Base-by-base conservation (phyloP, 2,888 invertebrate species). In the Zygaena filipendulae region DNA sequence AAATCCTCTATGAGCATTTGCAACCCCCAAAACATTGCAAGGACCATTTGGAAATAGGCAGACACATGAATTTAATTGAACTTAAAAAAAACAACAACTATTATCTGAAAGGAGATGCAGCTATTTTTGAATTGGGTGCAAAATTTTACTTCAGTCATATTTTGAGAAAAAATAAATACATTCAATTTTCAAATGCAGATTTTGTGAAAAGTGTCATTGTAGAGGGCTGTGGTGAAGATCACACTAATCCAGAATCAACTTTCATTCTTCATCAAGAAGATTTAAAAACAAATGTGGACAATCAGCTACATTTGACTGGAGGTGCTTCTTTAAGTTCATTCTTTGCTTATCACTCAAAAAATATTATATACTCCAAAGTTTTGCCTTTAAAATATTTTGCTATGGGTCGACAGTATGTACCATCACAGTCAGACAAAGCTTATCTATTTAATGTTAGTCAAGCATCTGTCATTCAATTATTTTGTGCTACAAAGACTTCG, bases 151-250 rank as follows among this genome's bases (percentile, higher is more conserved):
- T 84, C 32, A 72, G 58, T 28, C 52, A 66, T 3, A 42, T 62
- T 7, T 46, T 81, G 8, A 61, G 70, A 11, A 59, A 80, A 1
- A 58, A 66, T 7, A 66, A 81, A n/a, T 89, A 84, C 50, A 54
- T 81, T 0, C 85, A 86, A 47, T 85, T 89, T 45, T 85, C 87
- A 1, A 91, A 91, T 58, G 82, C 91, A 1, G 92, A 93, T 66
- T 92, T 93, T 67, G 82, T 84, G 3, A 85, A 88, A 30, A 89
- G 88, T 51, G 66, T 90, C 2, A 69, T 93, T 3, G 70, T 91
- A 4, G 92, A 94, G 69, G 92, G 90, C 25, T 84, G 87, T 45
- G 87, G 87, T 2, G 50, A 68, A 16, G 74, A 86, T 47, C 83
- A 84, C 21, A 71, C 81, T 2, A 70, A 86, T 42, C 64, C 82